These are phyloP conservation scores for Montipora sp. DNA, from an alignment of 64 coral and sea anemone species.

Conservation along the genomic window DNA sequence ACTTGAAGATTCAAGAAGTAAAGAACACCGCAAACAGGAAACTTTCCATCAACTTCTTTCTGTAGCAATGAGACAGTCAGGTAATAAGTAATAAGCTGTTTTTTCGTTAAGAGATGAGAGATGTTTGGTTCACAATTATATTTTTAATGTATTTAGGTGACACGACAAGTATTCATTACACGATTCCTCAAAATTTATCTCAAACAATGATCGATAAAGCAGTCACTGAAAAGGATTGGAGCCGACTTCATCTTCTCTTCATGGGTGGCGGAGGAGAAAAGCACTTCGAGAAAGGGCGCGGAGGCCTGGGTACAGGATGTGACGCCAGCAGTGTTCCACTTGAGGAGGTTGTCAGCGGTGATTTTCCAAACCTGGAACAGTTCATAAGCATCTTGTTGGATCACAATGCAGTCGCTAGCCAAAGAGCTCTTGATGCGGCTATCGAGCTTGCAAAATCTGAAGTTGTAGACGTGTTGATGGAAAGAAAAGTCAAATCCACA, in stretches of 20 bases:
- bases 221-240: constrained; percentile 35
- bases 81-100: neutral
- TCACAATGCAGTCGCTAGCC: constrained; percentile 24
- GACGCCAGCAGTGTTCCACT: constrained; percentile 42
- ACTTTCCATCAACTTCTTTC: constrained; percentile 28
- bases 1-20: neutral
- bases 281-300: neutral
- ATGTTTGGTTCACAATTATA: neutral
- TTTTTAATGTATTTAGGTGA: constrained; percentile 16
- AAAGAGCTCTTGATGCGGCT: constrained; percentile 12
- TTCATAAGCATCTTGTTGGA: constrained; percentile 16
- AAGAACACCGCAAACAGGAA: neutral
- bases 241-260: constrained; percentile 50
- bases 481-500: neutral
- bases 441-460: constrained; percentile 41
- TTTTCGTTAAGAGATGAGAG: neutral
- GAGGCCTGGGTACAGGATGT: constrained; percentile 48
- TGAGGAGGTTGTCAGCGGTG: neutral
- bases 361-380: neutral
- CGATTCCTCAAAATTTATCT: constrained; percentile 8
- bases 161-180: constrained; percentile 17
- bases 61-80: neutral
- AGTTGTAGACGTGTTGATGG: neutral
- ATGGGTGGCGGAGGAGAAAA: constrained; percentile 13
- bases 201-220: constrained; percentile 17